These are phyloP conservation scores for Cantharis rufa DNA, from an alignment of 2,888 invertebrate species.

Conservation along the genomic window DNA sequence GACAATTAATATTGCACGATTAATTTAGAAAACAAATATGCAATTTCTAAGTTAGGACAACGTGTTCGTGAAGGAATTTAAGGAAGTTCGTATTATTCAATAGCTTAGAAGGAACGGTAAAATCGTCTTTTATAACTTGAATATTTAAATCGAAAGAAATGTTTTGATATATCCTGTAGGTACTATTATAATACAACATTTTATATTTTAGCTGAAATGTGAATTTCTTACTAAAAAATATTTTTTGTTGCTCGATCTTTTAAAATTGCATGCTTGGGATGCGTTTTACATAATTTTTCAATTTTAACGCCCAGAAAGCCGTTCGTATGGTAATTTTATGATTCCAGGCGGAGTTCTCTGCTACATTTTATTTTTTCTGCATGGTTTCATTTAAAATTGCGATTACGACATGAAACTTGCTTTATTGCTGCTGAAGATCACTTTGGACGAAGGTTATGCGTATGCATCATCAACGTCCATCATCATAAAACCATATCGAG, in stretches of 20 bases:
- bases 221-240: not conserved
- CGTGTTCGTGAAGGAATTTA: not conserved
- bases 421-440: not conserved
- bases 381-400: not conserved
- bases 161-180: not conserved
- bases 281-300: not conserved
- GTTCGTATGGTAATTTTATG: not conserved
- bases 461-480: not conserved
- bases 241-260: not conserved
- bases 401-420: not conserved
- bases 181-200: not conserved
- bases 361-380: not conserved
- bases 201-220: not conserved
- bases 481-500: not conserved
- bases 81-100: not conserved
- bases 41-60: not conserved
- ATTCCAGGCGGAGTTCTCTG: not conserved
- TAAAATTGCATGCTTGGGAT: not conserved
- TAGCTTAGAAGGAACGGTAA: not conserved
- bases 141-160: not conserved
- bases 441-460: not conserved
- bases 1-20: not conserved
- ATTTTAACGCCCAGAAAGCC: not conserved
- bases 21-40: not conserved
- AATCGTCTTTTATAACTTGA: not conserved